A percentile compares a stretch with the other conserved stretches of the same genome.
Evolutionary conservation across 2,797 vertebrate genomes (phyloP).

Genomic region (Urophycis tenuis): DNA sequence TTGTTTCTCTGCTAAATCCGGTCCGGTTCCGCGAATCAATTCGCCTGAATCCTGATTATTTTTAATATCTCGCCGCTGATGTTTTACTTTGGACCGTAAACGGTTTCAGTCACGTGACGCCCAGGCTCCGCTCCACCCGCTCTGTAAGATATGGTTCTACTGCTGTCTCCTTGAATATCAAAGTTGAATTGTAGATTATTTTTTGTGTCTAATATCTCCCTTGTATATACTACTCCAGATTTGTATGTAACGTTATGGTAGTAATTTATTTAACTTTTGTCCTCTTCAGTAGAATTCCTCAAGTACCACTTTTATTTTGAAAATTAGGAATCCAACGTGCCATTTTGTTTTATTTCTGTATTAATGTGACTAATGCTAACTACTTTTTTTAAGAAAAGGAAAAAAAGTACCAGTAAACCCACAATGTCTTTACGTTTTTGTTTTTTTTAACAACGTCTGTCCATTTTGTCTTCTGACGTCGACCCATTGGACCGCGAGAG

Average conservation of each 20-base stretch:
- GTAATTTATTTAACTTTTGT: conserved; percentile 82
- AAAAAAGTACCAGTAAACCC: conserved; percentile 55
- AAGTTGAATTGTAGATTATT: conserved; percentile 70
- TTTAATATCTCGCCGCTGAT: conserved; percentile 21
- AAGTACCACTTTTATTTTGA: conserved; percentile 69
- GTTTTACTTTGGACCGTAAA: not conserved
- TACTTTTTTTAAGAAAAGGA: conserved; percentile 37
- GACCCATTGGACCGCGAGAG: not conserved
- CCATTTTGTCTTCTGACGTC: not conserved
- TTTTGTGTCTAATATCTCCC: conserved; percentile 66
- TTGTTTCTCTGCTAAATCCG: conserved; percentile 44
- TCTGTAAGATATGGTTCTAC: conserved; percentile 67
- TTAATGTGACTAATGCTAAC: conserved; percentile 73
- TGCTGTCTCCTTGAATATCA: conserved; percentile 63
- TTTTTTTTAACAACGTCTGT: conserved; percentile 40
- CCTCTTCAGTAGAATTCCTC: conserved; percentile 60
- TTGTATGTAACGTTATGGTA: conserved; percentile 77
- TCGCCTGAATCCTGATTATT: too few relatives aligned
- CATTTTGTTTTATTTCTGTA: conserved; percentile 67
- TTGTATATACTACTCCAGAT: conserved; percentile 78
- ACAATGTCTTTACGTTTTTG: conserved; percentile 37
- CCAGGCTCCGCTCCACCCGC: not conserved
- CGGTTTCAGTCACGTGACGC: not conserved
- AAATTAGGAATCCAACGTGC: conserved; percentile 75
- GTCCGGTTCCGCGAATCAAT: too few relatives aligned